Evolutionary conservation across 2,888 invertebrate genomes (phyloP).

Genomic region (Prostheceraeus crozeri): DNA sequence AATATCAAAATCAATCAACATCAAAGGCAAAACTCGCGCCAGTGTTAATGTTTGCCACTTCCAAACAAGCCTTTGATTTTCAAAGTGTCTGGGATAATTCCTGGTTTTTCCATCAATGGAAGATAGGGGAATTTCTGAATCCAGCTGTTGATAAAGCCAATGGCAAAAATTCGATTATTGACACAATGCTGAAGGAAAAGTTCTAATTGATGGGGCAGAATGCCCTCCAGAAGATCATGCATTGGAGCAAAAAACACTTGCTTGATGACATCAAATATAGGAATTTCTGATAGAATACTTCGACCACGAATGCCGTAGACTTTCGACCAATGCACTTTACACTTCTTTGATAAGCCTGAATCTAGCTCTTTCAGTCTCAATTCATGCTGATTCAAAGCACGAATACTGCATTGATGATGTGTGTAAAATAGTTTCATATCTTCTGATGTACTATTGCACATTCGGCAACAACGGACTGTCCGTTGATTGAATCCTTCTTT

Average conservation of each 20-base stretch:
- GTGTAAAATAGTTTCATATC: neutral
- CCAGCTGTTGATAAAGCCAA: neutral
- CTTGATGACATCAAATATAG: neutral
- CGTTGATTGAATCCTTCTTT: neutral
- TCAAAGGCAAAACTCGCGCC: neutral
- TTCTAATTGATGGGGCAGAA: neutral
- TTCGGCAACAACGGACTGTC: neutral
- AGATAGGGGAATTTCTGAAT: neutral
- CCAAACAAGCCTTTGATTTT: neutral
- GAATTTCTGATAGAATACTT: neutral
- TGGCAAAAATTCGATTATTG: neutral
- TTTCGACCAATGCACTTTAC: neutral
- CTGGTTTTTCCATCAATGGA: neutral
- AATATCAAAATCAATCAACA: too few species aligned
- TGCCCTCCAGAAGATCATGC: conserved; percentile 9
- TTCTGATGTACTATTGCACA: neutral
- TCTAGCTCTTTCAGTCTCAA: neutral
- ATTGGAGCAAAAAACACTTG: conserved; percentile 7
- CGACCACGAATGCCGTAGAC: neutral
- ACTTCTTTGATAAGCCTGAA: neutral
- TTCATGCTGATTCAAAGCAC: neutral
- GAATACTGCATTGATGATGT: neutral
- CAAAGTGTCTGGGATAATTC: neutral
- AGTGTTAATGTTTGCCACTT: neutral
- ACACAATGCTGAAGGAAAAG: neutral